A percentile compares a stretch with the other conserved stretches of the same genome.
Conservation (phyloP, 2,888 invertebrate genomes). For the Heterodera filipjevi region DNA sequence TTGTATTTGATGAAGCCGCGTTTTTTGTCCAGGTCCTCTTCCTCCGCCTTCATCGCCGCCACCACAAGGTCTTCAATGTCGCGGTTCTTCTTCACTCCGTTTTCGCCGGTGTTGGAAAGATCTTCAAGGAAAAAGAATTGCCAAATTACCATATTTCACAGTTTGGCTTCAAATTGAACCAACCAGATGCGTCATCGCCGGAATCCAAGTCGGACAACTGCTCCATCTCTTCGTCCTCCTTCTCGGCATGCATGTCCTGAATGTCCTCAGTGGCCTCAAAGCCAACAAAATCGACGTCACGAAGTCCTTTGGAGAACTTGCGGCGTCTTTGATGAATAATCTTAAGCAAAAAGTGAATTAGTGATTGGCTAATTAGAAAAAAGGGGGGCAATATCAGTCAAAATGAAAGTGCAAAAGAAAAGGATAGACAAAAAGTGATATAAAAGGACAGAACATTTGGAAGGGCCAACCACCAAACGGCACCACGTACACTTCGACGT, state of each 20-base stretch:
- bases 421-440: not conserved
- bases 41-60: constrained; percentile 45
- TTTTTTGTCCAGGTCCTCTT: constrained; percentile 64
- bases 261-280: constrained; percentile 61
- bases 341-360: constrained; percentile 26
- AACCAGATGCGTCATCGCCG: constrained; percentile 22
- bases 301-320: constrained; percentile 56
- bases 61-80: constrained; percentile 62
- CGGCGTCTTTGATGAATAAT: constrained; percentile 51
- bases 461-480: not conserved
- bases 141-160: not conserved
- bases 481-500: constrained; percentile 42
- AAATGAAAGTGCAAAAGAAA: constrained; percentile 20
- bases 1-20: constrained; percentile 92
- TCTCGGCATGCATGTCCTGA: constrained; percentile 48
- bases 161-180: no score
- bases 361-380: no score
- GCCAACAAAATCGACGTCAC: constrained; percentile 58
- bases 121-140: not conserved
- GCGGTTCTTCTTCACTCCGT: constrained; percentile 43
- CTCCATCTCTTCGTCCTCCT: constrained; percentile 45
- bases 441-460: not conserved
- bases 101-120: constrained; percentile 37
- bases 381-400: not conserved
- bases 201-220: constrained; percentile 23